A percentile compares a stretch with the other conserved stretches of the same genome.
These are phyloP conservation scores for Megalopta genalis DNA, from an alignment of 1,140 invertebrate species.

Conservation along the genomic window DNA sequence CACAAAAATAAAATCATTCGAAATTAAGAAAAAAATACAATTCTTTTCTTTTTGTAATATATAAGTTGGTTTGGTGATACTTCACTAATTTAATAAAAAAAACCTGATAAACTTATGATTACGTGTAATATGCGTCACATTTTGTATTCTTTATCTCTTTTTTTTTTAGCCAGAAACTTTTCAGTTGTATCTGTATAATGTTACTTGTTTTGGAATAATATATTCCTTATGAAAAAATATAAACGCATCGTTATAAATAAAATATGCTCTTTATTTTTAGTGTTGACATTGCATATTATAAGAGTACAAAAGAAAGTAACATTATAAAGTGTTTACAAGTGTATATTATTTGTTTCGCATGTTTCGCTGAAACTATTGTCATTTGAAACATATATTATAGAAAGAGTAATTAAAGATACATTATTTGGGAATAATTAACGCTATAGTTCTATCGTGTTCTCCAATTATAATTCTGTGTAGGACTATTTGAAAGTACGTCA, in stretches of 20 bases:
- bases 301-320: slow-evolving; percentile 13
- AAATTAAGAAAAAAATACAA: slow-evolving; percentile 35
- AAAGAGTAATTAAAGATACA: slow-evolving; percentile 5
- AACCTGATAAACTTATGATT: slow-evolving; percentile 35
- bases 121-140: slow-evolving; percentile 18
- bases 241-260: slow-evolving; percentile 35
- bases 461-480: not conserved
- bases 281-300: slow-evolving; percentile 1
- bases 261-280: slow-evolving; percentile 33
- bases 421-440: slow-evolving; percentile 3
- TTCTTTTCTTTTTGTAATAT: slow-evolving; percentile 39
- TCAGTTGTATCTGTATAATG: slow-evolving; percentile 24
- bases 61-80: slow-evolving; percentile 25
- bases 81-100: slow-evolving; percentile 54
- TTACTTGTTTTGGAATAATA: slow-evolving; percentile 46
- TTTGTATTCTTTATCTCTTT: slow-evolving; percentile 42
- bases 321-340: not conserved
- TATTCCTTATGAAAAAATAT: slow-evolving; percentile 44
- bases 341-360: not conserved
- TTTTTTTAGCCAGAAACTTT: not conserved
- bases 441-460: slow-evolving; percentile 9
- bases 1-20: slow-evolving; percentile 50
- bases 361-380: not conserved
- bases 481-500: slow-evolving; percentile 5
- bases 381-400: slow-evolving; percentile 4